Percentiles rank a stretch among this genome's conserved stretches.
Evolutionary conservation across 2,797 vertebrate genomes (phyloP).

Genomic region (Neopelma chrysocephalum): DNA sequence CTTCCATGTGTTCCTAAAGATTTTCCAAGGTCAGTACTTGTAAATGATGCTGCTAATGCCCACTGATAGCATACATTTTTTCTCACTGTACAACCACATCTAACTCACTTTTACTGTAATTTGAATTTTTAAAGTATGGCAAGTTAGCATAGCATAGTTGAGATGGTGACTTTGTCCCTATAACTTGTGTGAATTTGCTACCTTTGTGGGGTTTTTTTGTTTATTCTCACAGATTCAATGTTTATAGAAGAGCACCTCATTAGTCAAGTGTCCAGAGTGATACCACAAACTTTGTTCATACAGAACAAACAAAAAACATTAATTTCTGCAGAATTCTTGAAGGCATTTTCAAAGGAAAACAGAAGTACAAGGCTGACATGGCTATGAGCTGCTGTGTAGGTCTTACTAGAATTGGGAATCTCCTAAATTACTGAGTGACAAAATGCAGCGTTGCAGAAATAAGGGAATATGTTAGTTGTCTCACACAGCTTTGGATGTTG

Average conservation of each 20-base stretch:
- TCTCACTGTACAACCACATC: background rate
- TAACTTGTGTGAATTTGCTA: background rate
- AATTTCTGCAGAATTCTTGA: background rate
- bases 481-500: background rate
- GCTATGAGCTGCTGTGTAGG: background rate
- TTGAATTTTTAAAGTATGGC: background rate
- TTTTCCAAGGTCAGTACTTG: background rate
- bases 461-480: background rate
- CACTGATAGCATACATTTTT: background rate
- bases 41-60: background rate
- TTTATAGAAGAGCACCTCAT: background rate
- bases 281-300: background rate
- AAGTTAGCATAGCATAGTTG: background rate
- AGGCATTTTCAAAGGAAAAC: background rate
- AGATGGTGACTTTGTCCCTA: accelerated
- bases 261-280: background rate
- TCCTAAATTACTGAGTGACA: background rate
- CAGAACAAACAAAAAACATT: background rate
- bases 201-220: background rate
- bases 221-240: background rate
- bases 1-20: background rate
- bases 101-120: background rate
- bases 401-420: background rate
- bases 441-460: background rate
- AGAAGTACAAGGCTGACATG: background rate